Conservation (phyloP, 2,113 vertebrate genomes). For the Elaphurus davidianus region DNA sequence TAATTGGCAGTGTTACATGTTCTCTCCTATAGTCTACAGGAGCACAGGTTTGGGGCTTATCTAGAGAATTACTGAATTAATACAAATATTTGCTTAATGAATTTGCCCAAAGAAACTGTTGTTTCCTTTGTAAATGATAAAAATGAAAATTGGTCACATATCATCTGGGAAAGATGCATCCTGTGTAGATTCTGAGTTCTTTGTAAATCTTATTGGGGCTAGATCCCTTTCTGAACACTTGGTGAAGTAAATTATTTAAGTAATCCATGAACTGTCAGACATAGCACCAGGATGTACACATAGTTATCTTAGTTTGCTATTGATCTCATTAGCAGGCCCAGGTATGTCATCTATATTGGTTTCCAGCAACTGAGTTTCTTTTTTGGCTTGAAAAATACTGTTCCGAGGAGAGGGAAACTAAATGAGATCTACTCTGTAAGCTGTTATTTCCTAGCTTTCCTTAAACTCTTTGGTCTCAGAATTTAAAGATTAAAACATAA, state of each 20-base stretch:
- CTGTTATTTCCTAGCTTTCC: neutral
- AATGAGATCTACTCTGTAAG: neutral
- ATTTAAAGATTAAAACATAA: neutral
- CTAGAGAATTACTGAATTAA: neutral
- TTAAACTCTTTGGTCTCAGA: neutral
- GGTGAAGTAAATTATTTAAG: neutral
- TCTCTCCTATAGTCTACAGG: neutral
- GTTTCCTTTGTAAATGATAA: neutral
- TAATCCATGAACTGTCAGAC: neutral
- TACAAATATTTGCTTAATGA: neutral
- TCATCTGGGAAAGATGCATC: neutral
- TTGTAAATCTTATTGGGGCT: neutral
- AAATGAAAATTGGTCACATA: neutral
- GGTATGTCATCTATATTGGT: neutral
- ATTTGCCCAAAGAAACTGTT: neutral
- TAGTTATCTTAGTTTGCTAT: neutral
- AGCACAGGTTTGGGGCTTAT: neutral
- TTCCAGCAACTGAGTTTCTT: neutral
- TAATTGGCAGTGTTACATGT: neutral
- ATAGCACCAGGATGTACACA: neutral
- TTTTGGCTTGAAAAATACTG: neutral
- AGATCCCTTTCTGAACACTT: neutral
- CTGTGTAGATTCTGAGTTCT: neutral
- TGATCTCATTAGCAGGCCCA: neutral
- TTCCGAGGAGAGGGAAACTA: neutral